These are phyloP conservation scores for Trissonchulus sp. DNA, from an alignment of 2,888 invertebrate genomes.

Conservation along the genomic window DNA sequence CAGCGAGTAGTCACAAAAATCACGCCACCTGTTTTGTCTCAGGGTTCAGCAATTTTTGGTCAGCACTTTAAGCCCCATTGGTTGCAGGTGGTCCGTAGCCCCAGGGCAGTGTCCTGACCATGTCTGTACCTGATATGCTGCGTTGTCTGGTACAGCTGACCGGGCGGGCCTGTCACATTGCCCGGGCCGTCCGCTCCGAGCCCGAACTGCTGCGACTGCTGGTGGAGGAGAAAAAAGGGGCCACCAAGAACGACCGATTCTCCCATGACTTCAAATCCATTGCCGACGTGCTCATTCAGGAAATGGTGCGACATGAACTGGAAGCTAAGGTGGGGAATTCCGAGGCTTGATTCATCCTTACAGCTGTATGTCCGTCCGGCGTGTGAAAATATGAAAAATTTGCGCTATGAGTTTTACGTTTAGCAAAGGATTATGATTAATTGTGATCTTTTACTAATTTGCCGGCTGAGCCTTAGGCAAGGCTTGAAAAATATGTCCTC, in stretches of 20 bases:
- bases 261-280: slow-evolving; percentile 82
- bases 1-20: too few relatives aligned
- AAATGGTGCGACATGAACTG: slow-evolving; percentile 69
- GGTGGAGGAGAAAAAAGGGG: slow-evolving; percentile 67
- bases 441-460: too few relatives aligned
- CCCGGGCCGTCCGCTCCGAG: slow-evolving; percentile 70
- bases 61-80: too few relatives aligned
- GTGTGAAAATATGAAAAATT: too few relatives aligned
- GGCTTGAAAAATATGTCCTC: too few relatives aligned
- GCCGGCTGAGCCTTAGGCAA: too few relatives aligned
- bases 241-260: slow-evolving; percentile 53
- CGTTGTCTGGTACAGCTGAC: background rate
- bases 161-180: slow-evolving; percentile 59
- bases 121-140: background rate
- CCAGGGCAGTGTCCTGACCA: background rate
- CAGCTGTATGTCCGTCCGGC: too few relatives aligned
- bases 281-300: slow-evolving; percentile 87
- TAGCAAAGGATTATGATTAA: too few relatives aligned
- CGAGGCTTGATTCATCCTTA: too few relatives aligned
- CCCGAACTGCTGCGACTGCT: slow-evolving; percentile 66
- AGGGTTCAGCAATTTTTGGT: too few relatives aligned
- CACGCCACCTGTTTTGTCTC: too few relatives aligned
- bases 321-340: slow-evolving; percentile 62
- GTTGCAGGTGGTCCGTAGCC: background rate
- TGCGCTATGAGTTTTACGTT: too few relatives aligned